These are phyloP conservation scores for Pollimyrus isidori DNA, from an alignment of 2,113 vertebrate genomes.

Conservation along the genomic window DNA sequence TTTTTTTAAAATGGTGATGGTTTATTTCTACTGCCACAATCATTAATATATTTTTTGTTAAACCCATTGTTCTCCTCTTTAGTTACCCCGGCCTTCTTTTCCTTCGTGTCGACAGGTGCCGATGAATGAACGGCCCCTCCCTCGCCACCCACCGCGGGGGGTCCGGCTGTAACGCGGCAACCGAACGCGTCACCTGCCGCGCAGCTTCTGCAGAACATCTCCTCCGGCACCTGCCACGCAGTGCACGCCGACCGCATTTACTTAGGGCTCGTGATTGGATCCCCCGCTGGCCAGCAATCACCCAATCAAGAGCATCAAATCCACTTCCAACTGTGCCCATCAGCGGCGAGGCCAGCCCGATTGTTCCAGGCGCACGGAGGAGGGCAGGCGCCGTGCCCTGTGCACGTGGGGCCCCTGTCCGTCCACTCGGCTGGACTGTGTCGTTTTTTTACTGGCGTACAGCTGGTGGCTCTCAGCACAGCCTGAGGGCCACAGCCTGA, in stretches of 20 bases:
- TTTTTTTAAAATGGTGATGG: neutral
- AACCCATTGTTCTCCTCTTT: neutral
- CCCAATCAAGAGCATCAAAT: conserved; percentile 22
- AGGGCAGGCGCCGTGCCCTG: neutral
- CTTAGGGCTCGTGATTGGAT: conserved; percentile 45
- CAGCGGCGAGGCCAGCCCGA: neutral
- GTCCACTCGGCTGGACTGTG: neutral
- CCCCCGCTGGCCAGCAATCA: conserved; percentile 32
- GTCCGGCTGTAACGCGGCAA: conserved; percentile 23
- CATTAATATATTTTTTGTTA: no score
- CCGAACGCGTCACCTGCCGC: conserved; percentile 32
- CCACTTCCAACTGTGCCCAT: conserved; percentile 22
- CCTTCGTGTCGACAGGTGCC: neutral
- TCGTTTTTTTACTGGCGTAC: neutral
- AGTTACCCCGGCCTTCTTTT: neutral
- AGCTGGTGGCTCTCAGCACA: neutral
- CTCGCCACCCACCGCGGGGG: neutral
- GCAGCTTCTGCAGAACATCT: conserved; percentile 31
- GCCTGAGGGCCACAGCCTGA: neutral
- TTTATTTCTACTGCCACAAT: neutral
- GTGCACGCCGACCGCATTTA: conserved; percentile 35
- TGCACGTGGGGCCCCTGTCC: neutral
- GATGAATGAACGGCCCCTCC: neutral
- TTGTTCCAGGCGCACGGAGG: conserved; percentile 12
- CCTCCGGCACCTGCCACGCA: conserved; percentile 32